These are phyloP conservation scores for Hystrix brachyura DNA, from an alignment of 2,113 vertebrate species.

Conservation along the genomic window DNA sequence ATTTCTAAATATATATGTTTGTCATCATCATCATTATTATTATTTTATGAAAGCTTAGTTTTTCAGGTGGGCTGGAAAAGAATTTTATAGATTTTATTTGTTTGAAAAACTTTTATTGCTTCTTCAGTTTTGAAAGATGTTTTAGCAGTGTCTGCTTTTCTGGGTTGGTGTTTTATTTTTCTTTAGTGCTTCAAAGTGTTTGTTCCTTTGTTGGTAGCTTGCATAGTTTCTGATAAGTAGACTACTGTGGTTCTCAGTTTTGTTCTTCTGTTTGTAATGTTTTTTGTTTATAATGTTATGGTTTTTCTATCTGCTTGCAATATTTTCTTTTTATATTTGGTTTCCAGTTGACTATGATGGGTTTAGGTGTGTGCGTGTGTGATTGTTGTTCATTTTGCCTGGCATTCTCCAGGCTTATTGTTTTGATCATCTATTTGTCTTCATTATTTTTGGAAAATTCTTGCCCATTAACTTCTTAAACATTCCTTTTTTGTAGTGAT, in stretches of 20 bases:
- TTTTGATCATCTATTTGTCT: neutral
- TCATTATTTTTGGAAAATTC: neutral
- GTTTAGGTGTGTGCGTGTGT: neutral
- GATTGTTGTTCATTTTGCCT: neutral
- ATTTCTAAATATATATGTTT: neutral
- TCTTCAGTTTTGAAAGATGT: neutral
- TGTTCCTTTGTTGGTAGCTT: no score
- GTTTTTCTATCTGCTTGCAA: neutral
- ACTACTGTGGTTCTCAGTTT: no score
- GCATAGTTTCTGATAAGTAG: no score
- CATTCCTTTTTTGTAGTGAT: neutral
- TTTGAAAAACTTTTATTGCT: neutral
- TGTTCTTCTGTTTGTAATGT: no score
- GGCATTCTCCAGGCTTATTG: neutral
- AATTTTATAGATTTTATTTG: neutral
- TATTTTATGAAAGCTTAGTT: neutral
- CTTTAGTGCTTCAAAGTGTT: no score
- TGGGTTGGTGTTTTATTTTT: neutral
- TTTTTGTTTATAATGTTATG: neutral
- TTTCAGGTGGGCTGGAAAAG: neutral
- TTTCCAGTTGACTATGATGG: neutral
- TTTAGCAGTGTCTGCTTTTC: neutral
- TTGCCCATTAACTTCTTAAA: neutral
- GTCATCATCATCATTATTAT: neutral
- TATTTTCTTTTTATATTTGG: neutral